A percentile compares a stretch with the other conserved stretches of the same genome.
These are phyloP conservation scores for Sebastes oblongus DNA, from an alignment of 2,797 vertebrate genomes.

Conservation along the genomic window DNA sequence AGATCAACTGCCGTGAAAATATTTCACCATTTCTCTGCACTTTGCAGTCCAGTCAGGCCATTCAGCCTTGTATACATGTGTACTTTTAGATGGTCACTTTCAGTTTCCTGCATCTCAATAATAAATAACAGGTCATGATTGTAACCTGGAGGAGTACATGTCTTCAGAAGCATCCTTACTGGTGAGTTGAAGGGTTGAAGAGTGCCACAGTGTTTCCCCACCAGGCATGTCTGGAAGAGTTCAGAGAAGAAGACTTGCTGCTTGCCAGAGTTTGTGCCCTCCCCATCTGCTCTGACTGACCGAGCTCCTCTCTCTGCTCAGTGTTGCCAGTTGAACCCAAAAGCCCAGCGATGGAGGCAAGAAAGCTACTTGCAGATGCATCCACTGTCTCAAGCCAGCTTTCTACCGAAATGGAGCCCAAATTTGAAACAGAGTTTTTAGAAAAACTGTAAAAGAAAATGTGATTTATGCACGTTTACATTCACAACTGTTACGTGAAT, in stretches of 20 bases:
- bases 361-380: not conserved
- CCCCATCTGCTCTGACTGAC: not conserved
- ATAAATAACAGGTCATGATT: not conserved
- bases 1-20: no score
- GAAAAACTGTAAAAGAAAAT: not conserved
- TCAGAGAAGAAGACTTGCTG: not conserved
- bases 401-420: not conserved
- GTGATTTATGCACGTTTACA: not conserved
- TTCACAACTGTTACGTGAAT: not conserved
- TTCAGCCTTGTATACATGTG: no score
- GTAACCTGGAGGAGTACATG: not conserved
- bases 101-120: not conserved
- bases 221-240: not conserved
- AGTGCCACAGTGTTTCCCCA: not conserved
- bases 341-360: not conserved
- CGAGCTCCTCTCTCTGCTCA: not conserved
- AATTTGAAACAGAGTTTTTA: not conserved
- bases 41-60: no score
- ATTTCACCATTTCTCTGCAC: no score
- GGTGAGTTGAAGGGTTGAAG: not conserved
- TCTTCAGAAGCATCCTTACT: not conserved
- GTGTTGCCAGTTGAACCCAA: not conserved
- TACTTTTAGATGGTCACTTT: not conserved
- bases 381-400: not conserved
- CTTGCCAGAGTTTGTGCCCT: not conserved